These are phyloP conservation scores for Leptinotarsa juncta DNA, from an alignment of 2,888 invertebrate genomes.

Conservation along the genomic window DNA sequence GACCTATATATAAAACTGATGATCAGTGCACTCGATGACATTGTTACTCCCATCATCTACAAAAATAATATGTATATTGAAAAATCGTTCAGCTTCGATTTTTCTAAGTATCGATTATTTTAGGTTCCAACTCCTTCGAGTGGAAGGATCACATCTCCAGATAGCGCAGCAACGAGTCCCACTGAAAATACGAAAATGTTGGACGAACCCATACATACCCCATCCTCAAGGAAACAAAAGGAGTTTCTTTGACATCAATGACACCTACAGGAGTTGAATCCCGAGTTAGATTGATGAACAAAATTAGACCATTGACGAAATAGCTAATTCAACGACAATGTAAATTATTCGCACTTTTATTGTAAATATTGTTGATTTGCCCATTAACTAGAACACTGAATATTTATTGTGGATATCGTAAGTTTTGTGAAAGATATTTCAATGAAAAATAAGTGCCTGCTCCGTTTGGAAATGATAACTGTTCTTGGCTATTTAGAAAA, in stretches of 20 bases:
- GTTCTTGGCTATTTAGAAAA: background rate
- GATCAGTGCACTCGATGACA: no score
- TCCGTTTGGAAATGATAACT: background rate
- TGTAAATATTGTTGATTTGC: background rate
- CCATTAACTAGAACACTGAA: background rate
- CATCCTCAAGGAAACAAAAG: conserved; percentile 65
- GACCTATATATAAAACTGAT: no score
- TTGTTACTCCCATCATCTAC: no score
- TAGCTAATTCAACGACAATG: background rate
- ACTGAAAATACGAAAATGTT: conserved; percentile 71
- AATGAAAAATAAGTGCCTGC: background rate
- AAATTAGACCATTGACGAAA: background rate
- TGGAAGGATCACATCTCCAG: conserved; percentile 61
- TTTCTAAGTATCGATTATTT: background rate
- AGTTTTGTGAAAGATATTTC: background rate
- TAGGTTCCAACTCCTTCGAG: conserved; percentile 57
- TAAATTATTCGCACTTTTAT: conserved; percentile 1
- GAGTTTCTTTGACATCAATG: conserved; percentile 61
- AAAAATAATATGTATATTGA: no score
- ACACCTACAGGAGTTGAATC: conserved; percentile 13
- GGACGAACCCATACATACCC: conserved; percentile 63
- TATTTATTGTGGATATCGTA: background rate
- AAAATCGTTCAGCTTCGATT: no score
- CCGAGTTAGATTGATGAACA: conserved; percentile 1
- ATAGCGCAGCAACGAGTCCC: conserved; percentile 66